Percentiles rank a stretch among this genome's conserved stretches.
Evolutionary conservation across 2,113 vertebrate genomes (phyloP).

Genomic region (Oncorhynchus gorbuscha): DNA sequence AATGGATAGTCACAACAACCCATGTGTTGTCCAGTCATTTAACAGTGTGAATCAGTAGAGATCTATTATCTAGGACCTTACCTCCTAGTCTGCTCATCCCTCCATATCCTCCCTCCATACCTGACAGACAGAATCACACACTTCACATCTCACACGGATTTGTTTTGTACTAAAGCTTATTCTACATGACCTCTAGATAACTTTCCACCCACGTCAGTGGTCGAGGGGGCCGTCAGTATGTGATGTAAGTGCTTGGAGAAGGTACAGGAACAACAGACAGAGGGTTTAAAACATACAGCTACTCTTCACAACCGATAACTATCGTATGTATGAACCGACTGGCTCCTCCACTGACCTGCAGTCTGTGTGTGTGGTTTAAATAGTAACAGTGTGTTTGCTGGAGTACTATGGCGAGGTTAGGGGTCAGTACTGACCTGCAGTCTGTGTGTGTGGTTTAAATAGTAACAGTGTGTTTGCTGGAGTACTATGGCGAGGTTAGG

Average conservation of each 20-base stretch:
- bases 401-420: too few species aligned
- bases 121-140: slow-evolving; percentile 49
- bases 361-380: slow-evolving; percentile 10
- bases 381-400: not conserved
- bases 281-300: slow-evolving; percentile 33
- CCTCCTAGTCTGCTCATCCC: slow-evolving; percentile 87
- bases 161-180: too few species aligned
- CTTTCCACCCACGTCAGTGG: too few species aligned
- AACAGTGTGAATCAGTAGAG: too few species aligned
- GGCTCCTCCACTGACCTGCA: not conserved
- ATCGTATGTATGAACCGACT: not conserved
- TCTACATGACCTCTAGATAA: too few species aligned
- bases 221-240: not conserved
- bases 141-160: not conserved
- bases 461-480: not conserved
- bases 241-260: not conserved
- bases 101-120: slow-evolving; percentile 88
- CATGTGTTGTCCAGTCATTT: not conserved
- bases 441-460: slow-evolving; percentile 11
- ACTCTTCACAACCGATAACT: slow-evolving; percentile 14
- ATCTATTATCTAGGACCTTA: not conserved
- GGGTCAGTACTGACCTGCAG: slow-evolving; percentile 80
- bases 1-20: too few species aligned
- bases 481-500: not conserved
- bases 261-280: not conserved